Evolutionary conservation across 2,797 vertebrate genomes (phyloP), one percentile per base, ranked within the genome.

Genomic region (Odontamblyopus lacepedii): DNA sequence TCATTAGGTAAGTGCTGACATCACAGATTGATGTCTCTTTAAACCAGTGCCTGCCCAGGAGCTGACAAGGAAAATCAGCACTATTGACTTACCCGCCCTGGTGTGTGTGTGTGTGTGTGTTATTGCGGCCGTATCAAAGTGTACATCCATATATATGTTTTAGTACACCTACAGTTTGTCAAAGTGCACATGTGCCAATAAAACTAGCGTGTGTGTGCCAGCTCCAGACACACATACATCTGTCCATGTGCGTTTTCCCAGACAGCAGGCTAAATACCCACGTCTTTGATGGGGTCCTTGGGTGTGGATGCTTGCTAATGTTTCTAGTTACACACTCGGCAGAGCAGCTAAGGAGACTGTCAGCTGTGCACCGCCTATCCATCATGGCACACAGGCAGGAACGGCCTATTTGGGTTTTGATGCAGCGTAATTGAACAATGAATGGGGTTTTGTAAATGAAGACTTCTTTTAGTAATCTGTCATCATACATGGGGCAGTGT

Each of bases 1-100:
- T 97, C 96, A 95, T 98, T 97, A 98, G 95, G 96, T 96, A 96
- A 96, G 96, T 96, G 95, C 96, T 98, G 96, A 96, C 96, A 98
- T 96, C 95, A 96, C 90, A 95, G 96, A 97, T 95, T 96, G 97
- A 99, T 97, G 96, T 96, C 95, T 98, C 96, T 98, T 97, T 98
- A 98, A 98, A 97, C 94, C 95, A 96, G 95, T 95, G 94, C 93
- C 93, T 94, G 92, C 91, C 91, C 79, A 93, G 90, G 91, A 95
- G 93, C 94, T 92, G 91, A 95, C 95, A 92, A 86, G 88, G 95
- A 94, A 95, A 97, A 96, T 98, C 96, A 96, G 93, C 96, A 96
- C 92, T 97, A 98, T 98, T 90, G 97, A 98, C 95, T 95, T 85
- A 80, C 76, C 89, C 69, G 93, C 60, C 18, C 93, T 94, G 91